These are phyloP conservation scores for Menidia beryllina DNA, from an alignment of 2,113 vertebrate genomes.

Conservation along the genomic window DNA sequence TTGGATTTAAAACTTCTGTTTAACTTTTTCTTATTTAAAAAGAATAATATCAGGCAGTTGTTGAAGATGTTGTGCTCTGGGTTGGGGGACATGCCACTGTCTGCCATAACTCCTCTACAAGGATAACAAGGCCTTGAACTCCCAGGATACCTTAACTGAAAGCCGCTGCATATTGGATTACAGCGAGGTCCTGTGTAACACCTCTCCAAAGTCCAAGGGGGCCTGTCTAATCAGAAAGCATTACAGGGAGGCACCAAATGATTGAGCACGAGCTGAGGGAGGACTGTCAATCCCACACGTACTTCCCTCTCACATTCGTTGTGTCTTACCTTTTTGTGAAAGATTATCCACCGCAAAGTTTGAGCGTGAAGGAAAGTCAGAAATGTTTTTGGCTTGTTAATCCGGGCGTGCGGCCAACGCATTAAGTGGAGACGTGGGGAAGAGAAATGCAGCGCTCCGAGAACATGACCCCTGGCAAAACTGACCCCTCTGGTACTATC, in stretches of 20 bases:
- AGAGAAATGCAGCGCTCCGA: conserved; percentile 60
- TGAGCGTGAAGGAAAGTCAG: conserved; percentile 45
- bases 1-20: conserved; percentile 11
- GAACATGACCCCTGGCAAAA: conserved; percentile 53
- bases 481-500: conserved; percentile 38
- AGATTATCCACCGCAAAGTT: conserved; percentile 20
- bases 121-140: conserved; percentile 60
- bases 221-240: conserved; percentile 49
- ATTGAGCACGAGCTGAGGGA: not conserved
- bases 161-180: conserved; percentile 71
- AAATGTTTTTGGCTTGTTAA: conserved; percentile 64
- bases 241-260: conserved; percentile 37
- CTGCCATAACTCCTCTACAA: conserved; percentile 49
- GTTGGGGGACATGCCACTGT: conserved; percentile 31
- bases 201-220: conserved; percentile 41
- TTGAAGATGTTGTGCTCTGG: conserved; percentile 39
- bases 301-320: conserved; percentile 11
- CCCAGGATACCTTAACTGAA: conserved; percentile 67
- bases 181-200: conserved; percentile 56
- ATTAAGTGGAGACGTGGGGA: conserved; percentile 65
- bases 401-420: conserved; percentile 63
- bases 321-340: conserved; percentile 9
- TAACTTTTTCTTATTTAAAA: not conserved
- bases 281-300: not conserved
- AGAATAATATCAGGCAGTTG: conserved; percentile 30